Percentiles rank a stretch among this genome's conserved stretches.
phyloP scores from a whole-genome alignment of 2,113 vertebrate genomes.

The Poeciliopsis retropinna region DNA sequence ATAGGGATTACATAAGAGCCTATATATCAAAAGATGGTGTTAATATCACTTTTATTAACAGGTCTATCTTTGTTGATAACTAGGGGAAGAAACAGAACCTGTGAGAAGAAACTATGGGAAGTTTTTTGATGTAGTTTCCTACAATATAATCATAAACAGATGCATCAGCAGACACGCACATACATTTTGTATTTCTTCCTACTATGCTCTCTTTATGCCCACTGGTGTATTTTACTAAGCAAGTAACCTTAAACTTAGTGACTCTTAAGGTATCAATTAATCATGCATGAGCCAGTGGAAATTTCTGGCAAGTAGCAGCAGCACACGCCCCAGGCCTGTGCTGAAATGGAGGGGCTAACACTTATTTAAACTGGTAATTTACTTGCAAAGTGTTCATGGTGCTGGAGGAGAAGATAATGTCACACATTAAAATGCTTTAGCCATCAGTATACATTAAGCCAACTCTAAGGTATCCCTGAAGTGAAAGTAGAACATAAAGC shows the following conservation, averaged over 20 bases:
- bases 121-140: constrained; percentile 2
- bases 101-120: constrained; percentile 16
- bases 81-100: constrained; percentile 45
- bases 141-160: constrained; percentile 6
- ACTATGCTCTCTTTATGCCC: constrained; percentile 9
- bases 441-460: too few relatives aligned
- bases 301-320: constrained; percentile 55
- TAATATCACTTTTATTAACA: background rate
- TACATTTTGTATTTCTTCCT: too few relatives aligned
- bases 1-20: constrained; percentile 2
- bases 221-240: constrained; percentile 57
- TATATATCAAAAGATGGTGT: background rate
- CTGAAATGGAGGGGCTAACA: constrained; percentile 43
- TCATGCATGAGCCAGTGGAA: constrained; percentile 71
- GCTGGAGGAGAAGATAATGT: constrained; percentile 9
- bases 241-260: constrained; percentile 62
- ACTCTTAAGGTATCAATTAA: constrained; percentile 54
- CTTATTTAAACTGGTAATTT: constrained; percentile 29
- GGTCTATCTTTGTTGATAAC: constrained; percentile 6
- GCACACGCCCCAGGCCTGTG: constrained; percentile 46
- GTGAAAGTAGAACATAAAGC: background rate
- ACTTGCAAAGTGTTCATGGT: constrained; percentile 7
- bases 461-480: background rate
- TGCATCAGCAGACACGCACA: constrained; percentile 6
- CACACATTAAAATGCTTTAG: constrained; percentile 11